Percentiles rank a stretch among this genome's conserved stretches.
phyloP scores from a whole-genome alignment of 2,797 vertebrate genomes.

The Danio jaintianensis region DNA sequence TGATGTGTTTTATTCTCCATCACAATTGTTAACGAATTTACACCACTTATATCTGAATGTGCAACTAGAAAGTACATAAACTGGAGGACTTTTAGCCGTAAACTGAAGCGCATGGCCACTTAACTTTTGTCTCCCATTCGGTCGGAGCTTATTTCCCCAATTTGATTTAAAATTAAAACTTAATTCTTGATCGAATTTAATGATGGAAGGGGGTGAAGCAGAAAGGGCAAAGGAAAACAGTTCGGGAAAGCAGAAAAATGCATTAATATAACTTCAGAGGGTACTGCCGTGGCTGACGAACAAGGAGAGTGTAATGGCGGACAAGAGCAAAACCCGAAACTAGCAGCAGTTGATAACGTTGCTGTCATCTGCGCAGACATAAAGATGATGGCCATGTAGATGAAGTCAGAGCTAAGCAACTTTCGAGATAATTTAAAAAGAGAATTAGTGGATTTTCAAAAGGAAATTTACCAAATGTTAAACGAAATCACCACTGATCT shows the following conservation, averaged over 20 bases:
- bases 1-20: too few species aligned
- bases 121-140: not conserved
- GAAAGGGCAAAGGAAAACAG: not conserved
- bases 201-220: constrained; percentile 17
- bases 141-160: not conserved
- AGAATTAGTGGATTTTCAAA: not conserved
- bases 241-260: not conserved
- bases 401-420: constrained; percentile 42
- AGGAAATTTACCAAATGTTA: constrained; percentile 41
- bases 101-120: not conserved
- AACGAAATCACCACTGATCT: constrained; percentile 10
- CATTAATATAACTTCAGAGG: not conserved
- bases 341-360: not conserved
- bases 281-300: not conserved
- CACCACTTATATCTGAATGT: too few species aligned
- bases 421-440: constrained; percentile 21
- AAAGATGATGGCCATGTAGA: not conserved
- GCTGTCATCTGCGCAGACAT: constrained; percentile 13
- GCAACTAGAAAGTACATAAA: too few species aligned
- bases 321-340: too few species aligned
- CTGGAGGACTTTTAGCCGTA: not conserved
- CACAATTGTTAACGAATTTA: too few species aligned
- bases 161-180: not conserved
- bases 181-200: not conserved
- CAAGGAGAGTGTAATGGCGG: not conserved